Conservation (phyloP, 2,888 invertebrate species). For the Scaptomyza reducta region DNA sequence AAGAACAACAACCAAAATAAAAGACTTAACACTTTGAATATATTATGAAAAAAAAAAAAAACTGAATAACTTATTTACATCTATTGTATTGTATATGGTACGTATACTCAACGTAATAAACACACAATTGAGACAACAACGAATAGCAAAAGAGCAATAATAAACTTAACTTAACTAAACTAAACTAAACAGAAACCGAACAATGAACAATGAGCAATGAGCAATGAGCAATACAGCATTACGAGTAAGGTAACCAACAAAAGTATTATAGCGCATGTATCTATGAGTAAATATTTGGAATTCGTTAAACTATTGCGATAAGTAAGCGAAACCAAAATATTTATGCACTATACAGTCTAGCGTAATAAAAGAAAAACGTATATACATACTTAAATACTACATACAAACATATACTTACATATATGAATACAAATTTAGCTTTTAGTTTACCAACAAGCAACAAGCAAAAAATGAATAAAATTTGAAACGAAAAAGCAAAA, state of each 20-base stretch:
- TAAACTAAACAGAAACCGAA: constrained; percentile 19
- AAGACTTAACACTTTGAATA: constrained; percentile 78
- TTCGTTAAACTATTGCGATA: constrained; percentile 78
- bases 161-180: constrained; percentile 15
- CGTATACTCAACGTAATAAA: constrained; percentile 34
- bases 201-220: constrained; percentile 31
- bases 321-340: constrained; percentile 64
- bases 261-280: constrained; percentile 71
- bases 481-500: constrained; percentile 18
- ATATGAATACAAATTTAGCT: constrained; percentile 49
- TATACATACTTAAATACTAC: constrained; percentile 26
- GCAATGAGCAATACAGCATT: constrained; percentile 63
- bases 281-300: constrained; percentile 71
- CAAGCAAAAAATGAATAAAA: constrained; percentile 3
- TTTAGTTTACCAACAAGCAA: constrained; percentile 45
- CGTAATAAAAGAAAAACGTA: constrained; percentile 30
- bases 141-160: constrained; percentile 48
- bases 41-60: constrained; percentile 39
- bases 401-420: constrained; percentile 8
- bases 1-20: constrained; percentile 73
- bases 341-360: constrained; percentile 70
- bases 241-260: constrained; percentile 67
- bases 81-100: constrained; percentile 59
- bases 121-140: constrained; percentile 34
- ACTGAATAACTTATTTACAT: constrained; percentile 67